These are phyloP conservation scores for Brienomyrus longianalis DNA, from an alignment of 2,113 vertebrate species.

Conservation along the genomic window DNA sequence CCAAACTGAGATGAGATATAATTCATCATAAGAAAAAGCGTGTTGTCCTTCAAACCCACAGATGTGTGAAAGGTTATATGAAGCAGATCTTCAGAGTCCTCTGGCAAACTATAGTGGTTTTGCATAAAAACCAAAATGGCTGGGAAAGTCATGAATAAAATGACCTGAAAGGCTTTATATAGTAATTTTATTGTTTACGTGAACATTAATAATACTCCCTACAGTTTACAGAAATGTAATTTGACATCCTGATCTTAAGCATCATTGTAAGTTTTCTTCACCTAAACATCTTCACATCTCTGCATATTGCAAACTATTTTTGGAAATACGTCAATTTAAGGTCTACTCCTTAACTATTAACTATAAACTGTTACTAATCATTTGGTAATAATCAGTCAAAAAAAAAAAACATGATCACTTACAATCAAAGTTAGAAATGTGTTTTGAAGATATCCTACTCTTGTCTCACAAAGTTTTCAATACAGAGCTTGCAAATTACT, in stretches of 20 bases:
- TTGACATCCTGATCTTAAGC: neutral
- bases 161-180: neutral
- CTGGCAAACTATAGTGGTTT: neutral
- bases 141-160: neutral
- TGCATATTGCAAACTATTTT: neutral
- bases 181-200: neutral
- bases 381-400: neutral
- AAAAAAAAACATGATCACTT: neutral
- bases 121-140: neutral
- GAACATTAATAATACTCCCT: neutral
- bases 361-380: neutral
- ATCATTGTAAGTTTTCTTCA: neutral
- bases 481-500: neutral
- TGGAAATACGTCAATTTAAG: neutral
- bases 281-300: neutral
- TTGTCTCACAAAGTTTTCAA: neutral
- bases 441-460: neutral
- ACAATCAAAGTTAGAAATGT: neutral
- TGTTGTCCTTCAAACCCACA: neutral
- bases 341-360: neutral
- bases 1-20: neutral
- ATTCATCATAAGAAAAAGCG: neutral
- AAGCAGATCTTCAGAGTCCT: neutral
- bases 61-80: neutral
- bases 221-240: neutral